Base-by-base conservation (phyloP, 2,888 invertebrate genomes). In the Rhamnusium bicolor region DNA sequence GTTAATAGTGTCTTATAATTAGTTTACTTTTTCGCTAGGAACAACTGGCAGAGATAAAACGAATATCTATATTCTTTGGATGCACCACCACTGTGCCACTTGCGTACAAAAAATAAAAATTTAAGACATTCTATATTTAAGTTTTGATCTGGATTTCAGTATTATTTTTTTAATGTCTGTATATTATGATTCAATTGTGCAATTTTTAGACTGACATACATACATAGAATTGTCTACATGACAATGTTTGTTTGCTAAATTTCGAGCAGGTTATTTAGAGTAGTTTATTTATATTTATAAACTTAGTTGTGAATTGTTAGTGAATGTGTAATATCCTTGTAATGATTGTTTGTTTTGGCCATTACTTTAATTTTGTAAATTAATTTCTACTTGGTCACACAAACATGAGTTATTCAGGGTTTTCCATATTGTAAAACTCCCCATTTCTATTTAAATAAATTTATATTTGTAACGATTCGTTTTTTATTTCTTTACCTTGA, bases 381-480 rank as follows among this genome's bases (percentile, higher is more conserved):
- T 82, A 80, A 80, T 78, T 69, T 73, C 70, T 75, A 76, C 78
- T 84, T 84, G 84, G 83, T 84, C 83, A 82, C 79, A 77, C 82
- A 82, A 81, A 83, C 84, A 79, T 79, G 79, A 81, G 79, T 85
- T 85, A 83, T 84, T 84, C 82, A 83, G 84, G 84, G 83, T 85
- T 85, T 84, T 85, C 84, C 81, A 81, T 84, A 84, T 82, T 84
- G 84, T 86, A 84, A 84, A 85, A 85, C 84, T 85, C 84, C 85
- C 84, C 82, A 85, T 86, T 87, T 87, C 86, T 87, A 86, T 85
- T 86, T 86, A 86, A 87, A 87, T 87, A 87, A 87, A 87, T 87
- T 86, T 87, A 87, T 87, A 87, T 87, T 87, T 87, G 85, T 86
- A 87, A 82, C 67, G 72, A 53, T 21, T n/a, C 8, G n/a, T 49